Conservation (phyloP, 2,888 invertebrate species). For the Standfussiana lucernea region DNA sequence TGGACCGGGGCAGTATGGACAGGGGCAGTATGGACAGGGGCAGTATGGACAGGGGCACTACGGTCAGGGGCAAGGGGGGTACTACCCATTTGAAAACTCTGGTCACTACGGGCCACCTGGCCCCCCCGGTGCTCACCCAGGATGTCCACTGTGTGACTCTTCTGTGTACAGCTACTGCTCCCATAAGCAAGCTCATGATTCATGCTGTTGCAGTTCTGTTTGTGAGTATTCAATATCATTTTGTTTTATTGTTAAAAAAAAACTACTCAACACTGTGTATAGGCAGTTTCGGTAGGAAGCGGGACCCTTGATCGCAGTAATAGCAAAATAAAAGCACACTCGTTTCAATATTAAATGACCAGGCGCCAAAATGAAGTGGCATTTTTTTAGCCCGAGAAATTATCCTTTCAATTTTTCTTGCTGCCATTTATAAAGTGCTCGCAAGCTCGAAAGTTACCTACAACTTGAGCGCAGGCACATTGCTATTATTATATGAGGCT, state of each 20-base stretch:
- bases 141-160: conserved; percentile 94
- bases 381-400: neutral
- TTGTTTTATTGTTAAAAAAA: neutral
- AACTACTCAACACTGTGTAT: neutral
- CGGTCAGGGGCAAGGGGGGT: neutral
- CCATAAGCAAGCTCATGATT: conserved; percentile 93
- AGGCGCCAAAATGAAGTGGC: neutral
- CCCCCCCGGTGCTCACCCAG: conserved; percentile 87
- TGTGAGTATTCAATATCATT: conserved; percentile 79
- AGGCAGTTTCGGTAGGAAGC: neutral
- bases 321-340: neutral
- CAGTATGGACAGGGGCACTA: conserved; percentile 53
- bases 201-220: conserved; percentile 92
- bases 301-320: conserved; percentile 5
- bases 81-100: neutral
- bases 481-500: too few species aligned
- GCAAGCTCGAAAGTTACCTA: neutral
- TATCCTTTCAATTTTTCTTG: neutral
- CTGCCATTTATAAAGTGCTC: neutral
- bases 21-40: conserved; percentile 61
- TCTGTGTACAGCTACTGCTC: conserved; percentile 95
- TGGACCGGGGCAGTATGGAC: conserved; percentile 68
- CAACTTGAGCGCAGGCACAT: neutral
- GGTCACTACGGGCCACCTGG: conserved; percentile 76
- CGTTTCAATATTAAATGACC: neutral